phyloP scores from a whole-genome alignment of 2,888 invertebrate genomes.

The Pollenia labialis region DNA sequence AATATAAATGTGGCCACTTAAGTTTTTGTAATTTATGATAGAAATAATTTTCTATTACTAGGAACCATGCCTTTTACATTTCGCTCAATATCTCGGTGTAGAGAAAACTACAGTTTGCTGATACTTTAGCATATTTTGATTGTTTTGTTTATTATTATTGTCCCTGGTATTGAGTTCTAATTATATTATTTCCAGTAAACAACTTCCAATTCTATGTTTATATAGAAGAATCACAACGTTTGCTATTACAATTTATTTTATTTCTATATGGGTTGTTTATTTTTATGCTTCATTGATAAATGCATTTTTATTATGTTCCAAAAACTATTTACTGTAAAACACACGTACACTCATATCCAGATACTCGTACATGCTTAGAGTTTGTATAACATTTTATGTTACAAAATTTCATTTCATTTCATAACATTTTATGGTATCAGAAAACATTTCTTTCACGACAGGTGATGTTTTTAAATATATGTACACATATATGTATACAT shows the following conservation, averaged over 20 bases:
- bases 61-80: not conserved
- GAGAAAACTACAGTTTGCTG: not conserved
- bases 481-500: not conserved
- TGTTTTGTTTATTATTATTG: conserved; percentile 47
- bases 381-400: conserved; percentile 61
- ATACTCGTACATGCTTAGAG: not conserved
- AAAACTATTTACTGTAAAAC: conserved; percentile 41
- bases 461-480: conserved; percentile 66
- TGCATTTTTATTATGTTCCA: conserved; percentile 64
- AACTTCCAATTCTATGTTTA: conserved; percentile 12
- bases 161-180: conserved; percentile 49
- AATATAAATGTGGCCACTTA: not conserved
- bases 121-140: conserved; percentile 15
- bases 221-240: conserved; percentile 39
- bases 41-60: not conserved
- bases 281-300: conserved; percentile 71
- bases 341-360: not conserved
- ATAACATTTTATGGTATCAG: conserved; percentile 55
- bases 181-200: conserved; percentile 25
- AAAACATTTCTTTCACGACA: conserved; percentile 69
- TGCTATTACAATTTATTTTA: conserved; percentile 57
- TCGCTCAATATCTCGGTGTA: not conserved
- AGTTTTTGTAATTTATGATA: not conserved
- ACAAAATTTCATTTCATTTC: conserved; percentile 61
- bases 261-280: conserved; percentile 71